These are phyloP conservation scores for Thinocorus orbignyianus DNA, from an alignment of 2,113 vertebrate genomes.

Conservation along the genomic window DNA sequence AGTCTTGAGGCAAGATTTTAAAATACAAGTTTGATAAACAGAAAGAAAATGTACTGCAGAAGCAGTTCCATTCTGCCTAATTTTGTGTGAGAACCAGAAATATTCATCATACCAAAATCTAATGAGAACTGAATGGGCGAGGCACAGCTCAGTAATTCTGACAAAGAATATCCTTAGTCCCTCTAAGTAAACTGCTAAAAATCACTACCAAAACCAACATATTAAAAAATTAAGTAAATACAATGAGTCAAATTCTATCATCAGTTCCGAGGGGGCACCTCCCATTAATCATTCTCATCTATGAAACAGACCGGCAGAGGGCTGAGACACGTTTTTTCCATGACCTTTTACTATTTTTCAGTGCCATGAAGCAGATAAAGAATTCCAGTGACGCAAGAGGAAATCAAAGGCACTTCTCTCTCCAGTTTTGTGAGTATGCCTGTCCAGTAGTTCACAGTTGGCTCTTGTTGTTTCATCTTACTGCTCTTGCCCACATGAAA, in stretches of 20 bases:
- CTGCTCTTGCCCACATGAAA: neutral
- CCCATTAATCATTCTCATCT: neutral
- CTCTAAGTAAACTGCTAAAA: neutral
- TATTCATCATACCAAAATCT: neutral
- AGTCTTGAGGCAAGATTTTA: neutral
- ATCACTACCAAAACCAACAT: neutral
- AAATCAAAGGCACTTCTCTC: neutral
- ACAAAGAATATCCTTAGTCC: neutral
- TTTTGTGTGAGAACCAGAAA: neutral
- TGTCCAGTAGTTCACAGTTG: neutral
- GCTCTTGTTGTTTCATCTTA: neutral
- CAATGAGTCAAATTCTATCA: neutral
- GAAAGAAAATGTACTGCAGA: neutral
- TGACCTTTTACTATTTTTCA: constrained; percentile 21
- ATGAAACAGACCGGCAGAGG: neutral
- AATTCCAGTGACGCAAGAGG: neutral
- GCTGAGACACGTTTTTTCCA: neutral
- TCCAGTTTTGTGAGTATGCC: neutral
- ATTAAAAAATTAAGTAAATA: neutral
- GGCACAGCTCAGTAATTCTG: neutral
- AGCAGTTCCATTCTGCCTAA: neutral
- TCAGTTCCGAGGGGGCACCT: neutral
- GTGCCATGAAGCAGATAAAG: constrained; percentile 17
- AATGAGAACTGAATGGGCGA: neutral
- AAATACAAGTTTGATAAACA: neutral